These are phyloP conservation scores for Scaptomyza pallida DNA, from an alignment of 1,140 invertebrate species.

Conservation along the genomic window DNA sequence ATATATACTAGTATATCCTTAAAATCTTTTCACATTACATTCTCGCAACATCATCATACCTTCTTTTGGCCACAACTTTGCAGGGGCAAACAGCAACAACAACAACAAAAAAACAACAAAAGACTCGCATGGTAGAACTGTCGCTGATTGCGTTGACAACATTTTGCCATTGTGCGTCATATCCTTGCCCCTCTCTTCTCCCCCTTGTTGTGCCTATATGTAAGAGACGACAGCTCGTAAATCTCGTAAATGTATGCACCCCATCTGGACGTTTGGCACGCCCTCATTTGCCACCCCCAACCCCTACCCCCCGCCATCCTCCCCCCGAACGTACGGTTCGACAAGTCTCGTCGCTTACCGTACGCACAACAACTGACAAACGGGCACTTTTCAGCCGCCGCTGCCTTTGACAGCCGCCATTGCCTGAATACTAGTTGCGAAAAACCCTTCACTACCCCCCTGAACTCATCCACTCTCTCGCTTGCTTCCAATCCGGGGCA, in stretches of 20 bases:
- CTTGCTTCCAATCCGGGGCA: constrained; percentile 50
- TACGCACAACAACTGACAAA: constrained; percentile 26
- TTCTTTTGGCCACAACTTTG: not conserved
- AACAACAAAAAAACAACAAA: not conserved
- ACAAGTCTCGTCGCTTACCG: constrained; percentile 11
- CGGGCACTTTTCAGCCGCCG: constrained; percentile 45
- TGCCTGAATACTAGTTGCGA: constrained; percentile 13
- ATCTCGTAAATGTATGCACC: constrained; percentile 80
- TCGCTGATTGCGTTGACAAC: constrained; percentile 80
- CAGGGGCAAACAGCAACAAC: constrained; percentile 9
- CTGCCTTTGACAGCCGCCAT: constrained; percentile 53
- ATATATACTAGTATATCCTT: too few species aligned
- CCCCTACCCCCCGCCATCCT: too few species aligned
- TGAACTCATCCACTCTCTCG: not conserved
- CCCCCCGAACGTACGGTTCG: too few species aligned
- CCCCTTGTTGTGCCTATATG: constrained; percentile 43
- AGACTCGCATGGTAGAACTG: constrained; percentile 32
- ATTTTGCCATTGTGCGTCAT: constrained; percentile 72
- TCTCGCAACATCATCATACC: too few species aligned
- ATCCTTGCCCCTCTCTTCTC: constrained; percentile 1
- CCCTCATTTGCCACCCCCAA: constrained; percentile 10
- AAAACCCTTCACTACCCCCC: not conserved
- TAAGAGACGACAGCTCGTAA: constrained; percentile 71
- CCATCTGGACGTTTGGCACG: constrained; percentile 44
- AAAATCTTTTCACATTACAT: too few species aligned